These are phyloP conservation scores for Sipha maydis DNA, from an alignment of 2,888 invertebrate genomes.

Conservation along the genomic window DNA sequence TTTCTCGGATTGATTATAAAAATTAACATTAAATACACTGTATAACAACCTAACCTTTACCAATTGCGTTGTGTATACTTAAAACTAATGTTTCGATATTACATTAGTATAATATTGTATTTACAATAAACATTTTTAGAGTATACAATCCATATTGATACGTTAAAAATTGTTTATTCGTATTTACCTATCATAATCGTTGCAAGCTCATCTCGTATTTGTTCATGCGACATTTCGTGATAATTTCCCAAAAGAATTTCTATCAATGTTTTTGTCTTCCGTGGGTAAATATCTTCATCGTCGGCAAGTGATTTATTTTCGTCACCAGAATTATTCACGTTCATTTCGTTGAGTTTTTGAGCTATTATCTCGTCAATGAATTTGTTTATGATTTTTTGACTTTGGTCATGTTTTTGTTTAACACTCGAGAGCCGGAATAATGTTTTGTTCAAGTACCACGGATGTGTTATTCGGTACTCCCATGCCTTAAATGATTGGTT, in stretches of 20 bases:
- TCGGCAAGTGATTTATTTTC: background rate
- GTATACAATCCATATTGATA: no score
- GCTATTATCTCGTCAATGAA: slow-evolving; percentile 51
- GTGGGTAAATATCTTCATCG: slow-evolving; percentile 8
- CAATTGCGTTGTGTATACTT: no score
- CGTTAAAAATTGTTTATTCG: no score
- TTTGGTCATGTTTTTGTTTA: slow-evolving; percentile 2
- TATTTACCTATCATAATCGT: slow-evolving; percentile 63
- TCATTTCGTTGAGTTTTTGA: slow-evolving; percentile 1
- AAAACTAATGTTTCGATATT: no score
- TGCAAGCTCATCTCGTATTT: slow-evolving; percentile 63
- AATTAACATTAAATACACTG: no score
- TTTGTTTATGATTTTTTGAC: slow-evolving; percentile 49
- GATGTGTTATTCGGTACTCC: slow-evolving; percentile 44
- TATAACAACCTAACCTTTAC: no score
- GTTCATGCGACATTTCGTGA: slow-evolving; percentile 49
- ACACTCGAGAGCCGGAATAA: slow-evolving; percentile 36
- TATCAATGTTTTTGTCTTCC: slow-evolving; percentile 42
- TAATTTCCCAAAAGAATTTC: slow-evolving; percentile 44
- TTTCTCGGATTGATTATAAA: no score
- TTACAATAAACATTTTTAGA: no score
- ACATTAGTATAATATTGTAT: no score
- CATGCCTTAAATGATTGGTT: slow-evolving; percentile 16
- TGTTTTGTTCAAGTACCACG: slow-evolving; percentile 51
- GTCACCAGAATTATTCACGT: background rate